Base-by-base conservation (phyloP, 1,140 invertebrate genomes). In the Caenorhabditis tropicalis region DNA sequence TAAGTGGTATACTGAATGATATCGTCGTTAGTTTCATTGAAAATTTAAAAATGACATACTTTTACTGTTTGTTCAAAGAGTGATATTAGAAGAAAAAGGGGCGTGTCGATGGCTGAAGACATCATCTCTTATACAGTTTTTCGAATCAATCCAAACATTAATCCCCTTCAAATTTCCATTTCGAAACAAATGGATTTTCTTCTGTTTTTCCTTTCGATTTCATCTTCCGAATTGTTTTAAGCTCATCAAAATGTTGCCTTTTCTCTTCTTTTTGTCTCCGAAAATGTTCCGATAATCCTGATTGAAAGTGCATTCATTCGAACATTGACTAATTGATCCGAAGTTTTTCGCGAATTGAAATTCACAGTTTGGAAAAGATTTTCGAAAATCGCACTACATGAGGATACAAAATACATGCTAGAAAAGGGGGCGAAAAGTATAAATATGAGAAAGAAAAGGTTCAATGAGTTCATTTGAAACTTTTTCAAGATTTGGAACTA, bases 171-270 rank as follows among this genome's bases (percentile, higher is more conserved):
- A 29, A 27, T 39, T 65, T 65, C 58, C 33, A 24, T n/a, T 24
- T n/a, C n/a, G 65, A 10, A 39, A 74, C 21, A 74, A 74, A 43
- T 5, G 65, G 19, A 43, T 24, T 43, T 46, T 74, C 65, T 24
- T 15, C 21, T 21, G 15, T 36, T 36, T 36, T n/a, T n/a, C 58
- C 6, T 5, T 65, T 39, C 29, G 5, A 10, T 46, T 74, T 74
- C 12, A 33, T 36, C n/a, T 36, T 15, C 19, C 36, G 36, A 24
- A 43, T 43, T 74, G 36, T 74, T 74, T 74, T 74, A 74, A 74
- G 33, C 65, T 43, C 29, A 74, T 74, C 27, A 74, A n/a, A 21
- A 43, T 74, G 36, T 43, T 43, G 65, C 36, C 36, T 74, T 74
- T 74, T 43, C 21, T n/a, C 21, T n/a, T 74, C 21, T 43, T 74